Evolutionary conservation across 2,113 vertebrate species (phyloP).

Genomic region (Pteropus alecto): DNA sequence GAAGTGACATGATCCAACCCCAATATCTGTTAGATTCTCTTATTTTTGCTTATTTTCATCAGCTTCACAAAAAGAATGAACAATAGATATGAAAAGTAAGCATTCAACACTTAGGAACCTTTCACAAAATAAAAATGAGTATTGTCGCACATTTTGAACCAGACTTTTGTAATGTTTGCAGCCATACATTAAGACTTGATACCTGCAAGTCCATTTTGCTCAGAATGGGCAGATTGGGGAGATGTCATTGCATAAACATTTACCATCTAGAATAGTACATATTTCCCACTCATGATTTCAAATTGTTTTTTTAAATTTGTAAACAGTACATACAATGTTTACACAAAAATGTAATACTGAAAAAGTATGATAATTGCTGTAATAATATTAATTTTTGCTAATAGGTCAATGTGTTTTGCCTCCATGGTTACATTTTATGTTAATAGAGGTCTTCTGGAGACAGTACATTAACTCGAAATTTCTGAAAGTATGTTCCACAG

Average conservation of each 20-base stretch:
- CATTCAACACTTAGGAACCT: neutral
- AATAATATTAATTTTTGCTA: slow-evolving; percentile 14
- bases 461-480: neutral
- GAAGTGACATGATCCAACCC: neutral
- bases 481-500: neutral
- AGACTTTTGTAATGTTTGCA: neutral
- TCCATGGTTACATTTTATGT: neutral
- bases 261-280: neutral
- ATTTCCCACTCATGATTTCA: slow-evolving; percentile 1
- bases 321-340: neutral
- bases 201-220: neutral
- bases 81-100: neutral
- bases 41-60: slow-evolving; percentile 13
- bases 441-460: neutral
- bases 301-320: neutral
- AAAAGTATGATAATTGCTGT: neutral
- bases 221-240: neutral
- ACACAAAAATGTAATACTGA: neutral
- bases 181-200: neutral
- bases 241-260: neutral
- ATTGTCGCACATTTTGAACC: neutral
- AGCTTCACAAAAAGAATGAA: neutral
- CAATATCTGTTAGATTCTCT: neutral
- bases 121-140: neutral
- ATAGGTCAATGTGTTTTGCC: neutral